Conservation (phyloP, 2,888 invertebrate species). For the Cartodere bifasciata region DNA sequence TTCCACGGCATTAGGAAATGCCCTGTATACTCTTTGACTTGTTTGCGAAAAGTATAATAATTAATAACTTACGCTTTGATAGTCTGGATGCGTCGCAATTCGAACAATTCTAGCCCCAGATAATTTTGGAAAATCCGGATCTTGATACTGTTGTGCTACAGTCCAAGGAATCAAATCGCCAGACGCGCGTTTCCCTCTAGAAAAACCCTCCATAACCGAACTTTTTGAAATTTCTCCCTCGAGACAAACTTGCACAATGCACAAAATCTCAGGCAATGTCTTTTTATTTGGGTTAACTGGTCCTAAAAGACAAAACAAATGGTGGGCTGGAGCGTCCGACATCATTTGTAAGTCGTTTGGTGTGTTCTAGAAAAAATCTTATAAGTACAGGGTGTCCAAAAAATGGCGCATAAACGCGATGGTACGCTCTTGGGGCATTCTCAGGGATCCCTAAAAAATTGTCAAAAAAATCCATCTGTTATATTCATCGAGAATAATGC, state of each 20-base stretch:
- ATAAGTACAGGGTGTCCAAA: too few relatives aligned
- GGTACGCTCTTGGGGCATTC: too few relatives aligned
- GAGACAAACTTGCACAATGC: slow-evolving; percentile 74
- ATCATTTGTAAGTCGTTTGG: slow-evolving; percentile 98
- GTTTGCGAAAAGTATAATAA: too few relatives aligned
- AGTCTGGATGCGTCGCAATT: slow-evolving; percentile 97
- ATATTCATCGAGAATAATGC: too few relatives aligned
- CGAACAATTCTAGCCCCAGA: slow-evolving; percentile 86
- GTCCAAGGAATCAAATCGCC: slow-evolving; percentile 99
- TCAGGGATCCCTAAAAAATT: too few relatives aligned
- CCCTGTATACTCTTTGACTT: too few relatives aligned
- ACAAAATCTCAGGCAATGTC: slow-evolving; percentile 81
- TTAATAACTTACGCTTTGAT: slow-evolving; percentile 72
- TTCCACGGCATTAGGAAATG: too few relatives aligned
- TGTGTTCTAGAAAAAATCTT: slow-evolving; percentile 63
- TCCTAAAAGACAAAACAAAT: slow-evolving; percentile 85
- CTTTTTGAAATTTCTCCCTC: slow-evolving; percentile 62
- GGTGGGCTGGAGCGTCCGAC: slow-evolving; percentile 97
- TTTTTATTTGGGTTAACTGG: slow-evolving; percentile 64
- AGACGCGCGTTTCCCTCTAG: slow-evolving; percentile 78
- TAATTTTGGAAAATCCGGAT: slow-evolving; percentile 82
- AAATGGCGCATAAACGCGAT: too few relatives aligned
- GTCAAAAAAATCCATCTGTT: too few relatives aligned
- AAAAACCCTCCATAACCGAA: slow-evolving; percentile 65
- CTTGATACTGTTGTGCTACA: slow-evolving; percentile 90